These are phyloP conservation scores for Cairina moschata DNA, from an alignment of 2,113 vertebrate genomes.

Conservation along the genomic window DNA sequence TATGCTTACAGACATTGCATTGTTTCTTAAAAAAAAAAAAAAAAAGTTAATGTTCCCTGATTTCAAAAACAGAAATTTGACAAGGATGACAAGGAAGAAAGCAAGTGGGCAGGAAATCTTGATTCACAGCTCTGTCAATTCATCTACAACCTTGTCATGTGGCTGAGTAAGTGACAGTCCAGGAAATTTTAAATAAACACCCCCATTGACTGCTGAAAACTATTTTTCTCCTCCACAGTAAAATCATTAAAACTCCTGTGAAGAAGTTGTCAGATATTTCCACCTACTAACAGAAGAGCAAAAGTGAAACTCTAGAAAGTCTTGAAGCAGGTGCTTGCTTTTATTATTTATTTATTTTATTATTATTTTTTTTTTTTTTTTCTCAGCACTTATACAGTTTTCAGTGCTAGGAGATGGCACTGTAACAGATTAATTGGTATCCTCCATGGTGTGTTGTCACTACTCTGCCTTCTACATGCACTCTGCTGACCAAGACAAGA, in stretches of 20 bases:
- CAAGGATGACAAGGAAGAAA: constrained; percentile 43
- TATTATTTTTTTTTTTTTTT: not conserved
- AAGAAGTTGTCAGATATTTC: constrained; percentile 32
- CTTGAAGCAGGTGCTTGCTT: not conserved
- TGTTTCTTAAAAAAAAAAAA: constrained; percentile 6
- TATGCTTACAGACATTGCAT: not conserved
- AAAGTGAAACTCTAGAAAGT: constrained; percentile 33
- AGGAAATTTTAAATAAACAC: constrained; percentile 57
- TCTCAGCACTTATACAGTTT: not conserved
- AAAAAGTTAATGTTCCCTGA: constrained; percentile 8
- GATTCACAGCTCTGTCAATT: constrained; percentile 43
- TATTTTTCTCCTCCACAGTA: constrained; percentile 16
- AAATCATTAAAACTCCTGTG: constrained; percentile 49
- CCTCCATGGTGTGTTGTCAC: not conserved
- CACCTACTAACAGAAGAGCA: constrained; percentile 13
- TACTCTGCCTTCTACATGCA: not conserved
- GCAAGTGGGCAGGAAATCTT: constrained; percentile 57
- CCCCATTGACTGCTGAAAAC: constrained; percentile 16
- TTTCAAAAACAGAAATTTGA: constrained; percentile 46
- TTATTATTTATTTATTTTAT: not conserved
- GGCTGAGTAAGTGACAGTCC: constrained; percentile 34
- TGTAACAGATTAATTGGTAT: not conserved
- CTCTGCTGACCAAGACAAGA: not conserved
- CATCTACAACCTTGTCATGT: constrained; percentile 29
- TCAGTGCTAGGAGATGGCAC: not conserved